Conservation (phyloP, 2,797 vertebrate genomes). For the Sebastes reedi region DNA sequence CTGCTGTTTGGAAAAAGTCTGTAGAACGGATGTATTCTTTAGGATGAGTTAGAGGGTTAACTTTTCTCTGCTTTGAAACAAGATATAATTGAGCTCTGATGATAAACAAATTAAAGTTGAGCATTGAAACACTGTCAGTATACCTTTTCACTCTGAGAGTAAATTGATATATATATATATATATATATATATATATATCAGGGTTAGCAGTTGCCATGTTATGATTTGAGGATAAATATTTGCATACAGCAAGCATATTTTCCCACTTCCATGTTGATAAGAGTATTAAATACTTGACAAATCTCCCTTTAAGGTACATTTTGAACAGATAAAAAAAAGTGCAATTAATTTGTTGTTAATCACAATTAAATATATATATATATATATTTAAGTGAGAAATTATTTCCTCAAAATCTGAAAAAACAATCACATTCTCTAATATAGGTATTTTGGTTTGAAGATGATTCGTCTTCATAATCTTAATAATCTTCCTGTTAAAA, state of each 20-base stretch:
- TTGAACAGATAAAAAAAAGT: too few species aligned
- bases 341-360: too few species aligned
- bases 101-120: constrained; percentile 16
- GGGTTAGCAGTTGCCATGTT: too few species aligned
- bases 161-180: too few species aligned
- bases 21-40: neutral
- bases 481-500: neutral
- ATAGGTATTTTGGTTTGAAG: neutral
- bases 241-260: too few species aligned
- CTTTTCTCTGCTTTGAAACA: neutral
- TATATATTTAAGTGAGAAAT: neutral
- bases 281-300: too few species aligned
- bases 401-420: too few species aligned
- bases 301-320: too few species aligned
- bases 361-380: too few species aligned
- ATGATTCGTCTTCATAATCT: neutral
- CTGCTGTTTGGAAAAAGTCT: neutral
- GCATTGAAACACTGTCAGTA: neutral
- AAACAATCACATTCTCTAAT: neutral
- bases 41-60: neutral
- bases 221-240: too few species aligned
- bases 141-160: neutral
- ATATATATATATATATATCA: neutral
- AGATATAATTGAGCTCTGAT: neutral
- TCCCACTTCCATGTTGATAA: too few species aligned